Conservation (phyloP, 2,113 vertebrate genomes). For the Microtus ochrogaster region DNA sequence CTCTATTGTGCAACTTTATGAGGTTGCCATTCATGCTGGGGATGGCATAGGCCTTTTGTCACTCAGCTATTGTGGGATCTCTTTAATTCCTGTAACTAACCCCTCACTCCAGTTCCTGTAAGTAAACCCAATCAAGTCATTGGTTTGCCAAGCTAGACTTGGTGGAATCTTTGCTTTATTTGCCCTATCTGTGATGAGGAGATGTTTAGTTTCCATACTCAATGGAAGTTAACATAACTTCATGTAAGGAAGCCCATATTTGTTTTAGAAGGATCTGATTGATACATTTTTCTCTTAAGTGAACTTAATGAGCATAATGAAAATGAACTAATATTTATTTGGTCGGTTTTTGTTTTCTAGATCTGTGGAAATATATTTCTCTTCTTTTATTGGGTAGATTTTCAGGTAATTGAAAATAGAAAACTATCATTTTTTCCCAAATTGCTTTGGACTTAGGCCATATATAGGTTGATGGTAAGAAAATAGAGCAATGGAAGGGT, state of each 20-base stretch:
- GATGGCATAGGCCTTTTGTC: background rate
- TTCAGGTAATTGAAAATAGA: background rate
- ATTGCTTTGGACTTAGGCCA: background rate
- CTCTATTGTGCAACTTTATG: background rate
- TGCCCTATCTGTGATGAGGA: background rate
- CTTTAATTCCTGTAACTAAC: background rate
- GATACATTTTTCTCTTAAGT: constrained; percentile 31
- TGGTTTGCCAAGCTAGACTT: background rate
- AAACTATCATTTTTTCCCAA: background rate
- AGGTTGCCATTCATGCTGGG: background rate
- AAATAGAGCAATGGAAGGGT: constrained; percentile 12
- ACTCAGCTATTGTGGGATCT: background rate
- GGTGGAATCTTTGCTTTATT: background rate
- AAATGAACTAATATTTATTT: constrained; percentile 35
- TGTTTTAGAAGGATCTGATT: constrained; percentile 12
- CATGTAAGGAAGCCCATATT: background rate
- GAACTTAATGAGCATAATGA: constrained; percentile 8
- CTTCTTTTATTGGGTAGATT: background rate
- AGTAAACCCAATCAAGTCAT: background rate
- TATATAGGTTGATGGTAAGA: constrained; percentile 5
- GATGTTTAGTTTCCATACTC: background rate
- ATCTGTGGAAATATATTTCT: constrained; percentile 24
- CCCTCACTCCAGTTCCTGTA: background rate
- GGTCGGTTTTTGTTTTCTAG: background rate
- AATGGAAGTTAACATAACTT: background rate